Conservation (phyloP, 1,140 invertebrate genomes). For the Drosophila lacertosa region DNA sequence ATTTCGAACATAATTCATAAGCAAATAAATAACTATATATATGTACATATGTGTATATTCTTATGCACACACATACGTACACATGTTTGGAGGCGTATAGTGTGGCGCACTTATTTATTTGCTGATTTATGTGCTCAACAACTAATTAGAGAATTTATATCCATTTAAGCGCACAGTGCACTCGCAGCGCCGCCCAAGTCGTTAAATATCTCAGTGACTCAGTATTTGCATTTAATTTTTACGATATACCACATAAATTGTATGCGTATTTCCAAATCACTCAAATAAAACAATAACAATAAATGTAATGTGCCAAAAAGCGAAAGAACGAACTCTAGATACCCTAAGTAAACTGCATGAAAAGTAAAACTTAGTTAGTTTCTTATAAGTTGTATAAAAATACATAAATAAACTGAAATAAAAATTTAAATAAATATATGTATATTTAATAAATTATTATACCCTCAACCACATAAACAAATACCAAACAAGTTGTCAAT, state of each 20-base stretch:
- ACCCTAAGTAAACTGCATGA: not conserved
- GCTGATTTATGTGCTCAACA: constrained; percentile 69
- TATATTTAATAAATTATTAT: not conserved
- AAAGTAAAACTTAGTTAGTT: too few species aligned
- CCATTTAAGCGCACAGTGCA: constrained; percentile 61
- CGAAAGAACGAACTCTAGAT: not conserved
- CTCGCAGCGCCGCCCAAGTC: constrained; percentile 41
- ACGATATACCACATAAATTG: constrained; percentile 41
- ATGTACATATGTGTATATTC: not conserved
- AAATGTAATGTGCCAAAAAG: not conserved
- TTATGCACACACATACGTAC: constrained; percentile 3
- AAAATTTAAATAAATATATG: not conserved
- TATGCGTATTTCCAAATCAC: constrained; percentile 11
- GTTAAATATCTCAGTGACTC: constrained; percentile 46
- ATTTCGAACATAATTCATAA: constrained; percentile 38
- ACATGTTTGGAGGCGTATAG: constrained; percentile 12
- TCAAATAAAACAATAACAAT: constrained; percentile 13
- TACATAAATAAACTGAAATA: not conserved
- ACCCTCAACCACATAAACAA: not conserved
- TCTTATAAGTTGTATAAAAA: not conserved
- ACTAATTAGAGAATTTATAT: constrained; percentile 75
- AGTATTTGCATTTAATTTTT: constrained; percentile 44
- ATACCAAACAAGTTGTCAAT: not conserved
- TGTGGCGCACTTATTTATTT: constrained; percentile 57
- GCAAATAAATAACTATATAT: constrained; percentile 14